Evolutionary conservation across 2,797 vertebrate genomes (phyloP).

Genomic region (Monodelphis domestica): DNA sequence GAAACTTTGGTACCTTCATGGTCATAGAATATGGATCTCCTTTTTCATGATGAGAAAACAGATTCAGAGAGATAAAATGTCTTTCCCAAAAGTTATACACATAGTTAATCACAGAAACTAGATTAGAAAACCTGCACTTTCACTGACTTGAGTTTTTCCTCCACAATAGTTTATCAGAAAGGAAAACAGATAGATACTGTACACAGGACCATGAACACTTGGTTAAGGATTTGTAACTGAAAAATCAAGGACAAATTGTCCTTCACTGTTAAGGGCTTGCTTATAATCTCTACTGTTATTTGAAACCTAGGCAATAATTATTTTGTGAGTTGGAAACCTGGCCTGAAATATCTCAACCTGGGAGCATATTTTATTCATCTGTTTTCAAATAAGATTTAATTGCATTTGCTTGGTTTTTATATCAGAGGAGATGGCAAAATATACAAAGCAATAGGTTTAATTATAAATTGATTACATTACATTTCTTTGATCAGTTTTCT

Average conservation of each 20-base stretch:
- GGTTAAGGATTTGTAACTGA: neutral
- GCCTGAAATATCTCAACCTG: slow-evolving; percentile 30
- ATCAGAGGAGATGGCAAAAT: slow-evolving; percentile 42
- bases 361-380: slow-evolving; percentile 31
- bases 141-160: neutral
- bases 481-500: neutral
- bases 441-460: slow-evolving; percentile 27
- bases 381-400: slow-evolving; percentile 60
- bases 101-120: neutral
- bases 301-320: slow-evolving; percentile 37
- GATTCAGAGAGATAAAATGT: neutral
- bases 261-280: neutral
- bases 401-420: slow-evolving; percentile 48
- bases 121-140: neutral
- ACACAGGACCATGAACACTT: fast-evolving
- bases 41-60: slow-evolving; percentile 18
- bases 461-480: slow-evolving; percentile 20
- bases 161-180: neutral
- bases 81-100: slow-evolving; percentile 3
- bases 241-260: neutral
- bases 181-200: neutral
- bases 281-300: neutral
- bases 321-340: slow-evolving; percentile 34
- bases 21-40: neutral
- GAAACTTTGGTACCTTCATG: neutral